phyloP scores from a whole-genome alignment of 2,888 invertebrate genomes.

The Boloria euphrosyne region DNA sequence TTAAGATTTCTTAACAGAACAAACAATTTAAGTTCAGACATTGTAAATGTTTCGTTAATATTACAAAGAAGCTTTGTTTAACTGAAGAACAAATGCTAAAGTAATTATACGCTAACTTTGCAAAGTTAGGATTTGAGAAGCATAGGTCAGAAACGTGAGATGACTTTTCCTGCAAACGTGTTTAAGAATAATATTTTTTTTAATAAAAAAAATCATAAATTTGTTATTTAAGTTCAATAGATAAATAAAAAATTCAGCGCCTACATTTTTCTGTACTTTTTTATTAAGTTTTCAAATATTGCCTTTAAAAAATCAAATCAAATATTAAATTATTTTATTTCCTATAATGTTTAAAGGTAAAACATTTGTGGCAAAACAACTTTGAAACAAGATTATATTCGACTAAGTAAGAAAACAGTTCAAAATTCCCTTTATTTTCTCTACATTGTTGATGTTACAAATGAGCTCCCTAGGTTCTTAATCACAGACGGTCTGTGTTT shows the following conservation, averaged over 20 bases:
- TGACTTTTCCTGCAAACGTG: not conserved
- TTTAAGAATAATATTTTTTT: not conserved
- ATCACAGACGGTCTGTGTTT: slow-evolving; percentile 22
- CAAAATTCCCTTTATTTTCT: not conserved
- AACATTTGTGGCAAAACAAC: not conserved
- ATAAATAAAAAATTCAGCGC: no score
- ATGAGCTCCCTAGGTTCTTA: slow-evolving; percentile 9
- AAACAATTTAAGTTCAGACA: slow-evolving; percentile 12
- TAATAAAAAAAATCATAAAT: not conserved
- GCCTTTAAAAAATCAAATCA: no score
- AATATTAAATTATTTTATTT: no score
- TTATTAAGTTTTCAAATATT: no score
- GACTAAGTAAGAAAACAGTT: not conserved
- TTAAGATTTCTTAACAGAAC: slow-evolving; percentile 6
- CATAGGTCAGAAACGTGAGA: not conserved
- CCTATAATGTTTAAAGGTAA: no score
- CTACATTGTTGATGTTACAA: slow-evolving; percentile 3
- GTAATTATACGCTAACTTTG: slow-evolving; percentile 7
- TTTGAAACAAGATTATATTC: no score
- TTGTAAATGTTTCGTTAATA: slow-evolving; percentile 15
- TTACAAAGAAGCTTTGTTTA: slow-evolving; percentile 18
- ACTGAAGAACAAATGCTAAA: slow-evolving; percentile 5
- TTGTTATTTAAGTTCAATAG: no score
- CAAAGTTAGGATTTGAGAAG: slow-evolving; percentile 1
- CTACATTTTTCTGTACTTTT: no score